Base-by-base conservation (phyloP, 2,797 vertebrate genomes). In the Coilia nasus region DNA sequence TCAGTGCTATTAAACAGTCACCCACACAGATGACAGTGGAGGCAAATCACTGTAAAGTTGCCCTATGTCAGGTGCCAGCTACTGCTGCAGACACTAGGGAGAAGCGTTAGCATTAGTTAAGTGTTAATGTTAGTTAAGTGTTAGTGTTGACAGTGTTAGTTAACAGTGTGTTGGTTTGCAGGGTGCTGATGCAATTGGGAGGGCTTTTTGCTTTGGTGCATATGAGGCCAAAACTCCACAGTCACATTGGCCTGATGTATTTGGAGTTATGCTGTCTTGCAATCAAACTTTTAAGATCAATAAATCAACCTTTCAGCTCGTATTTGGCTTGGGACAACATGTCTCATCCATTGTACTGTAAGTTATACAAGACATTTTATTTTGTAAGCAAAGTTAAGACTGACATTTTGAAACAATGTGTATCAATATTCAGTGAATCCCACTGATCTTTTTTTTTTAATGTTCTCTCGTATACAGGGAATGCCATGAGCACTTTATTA, bases 1-100 rank as follows among this genome's bases (percentile, higher is more conserved):
- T 95, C 93, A 94, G 93, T 93, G 93, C 93, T 94, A 95, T 93
- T 94, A 94, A 95, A 91, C 91, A 89, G 90, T 90, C 60, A 85
- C 88, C 87, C 88, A 91, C 87, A 90, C 80, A 90, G 88, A 87
- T 91, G 92, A 92, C 89, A 83, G 90, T 89, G 92, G 87, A 41
- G 17, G 85, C 95, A 94, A 95, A 95, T 95, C 93, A 93, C 89
- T n/a, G 89, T 89, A 81, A 89, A 93, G 89, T 50, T 87, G 92
- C 91, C 89, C 89, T 89, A 84, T 87, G 88, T n/a, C 25, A 81
- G 87, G 84, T 86, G 88, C 88, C 41, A 41, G 82, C 87, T 87
- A 46, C 60, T 47, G n/a, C 62, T 75, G 46, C 17, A 21, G 11
- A 75, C 54, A n/a, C 21, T 31, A 6, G 60, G 59, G 71, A 81